Percentiles rank a stretch among this genome's conserved stretches.
These are phyloP conservation scores for Morpho deidamia DNA, from an alignment of 2,888 invertebrate genomes.

Conservation along the genomic window DNA sequence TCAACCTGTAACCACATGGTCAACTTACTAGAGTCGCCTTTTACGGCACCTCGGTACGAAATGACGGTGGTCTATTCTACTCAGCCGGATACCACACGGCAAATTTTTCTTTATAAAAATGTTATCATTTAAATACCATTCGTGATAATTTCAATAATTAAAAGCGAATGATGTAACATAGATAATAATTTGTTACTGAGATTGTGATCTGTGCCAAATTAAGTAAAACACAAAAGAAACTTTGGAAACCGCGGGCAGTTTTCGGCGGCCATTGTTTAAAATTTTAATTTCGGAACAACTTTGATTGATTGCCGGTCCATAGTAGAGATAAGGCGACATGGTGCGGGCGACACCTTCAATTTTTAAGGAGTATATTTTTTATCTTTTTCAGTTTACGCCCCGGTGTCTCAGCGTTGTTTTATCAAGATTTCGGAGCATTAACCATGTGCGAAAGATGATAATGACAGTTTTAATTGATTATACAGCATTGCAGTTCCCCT, in stretches of 20 bases:
- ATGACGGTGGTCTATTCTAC: too few relatives aligned
- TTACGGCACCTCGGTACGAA: too few relatives aligned
- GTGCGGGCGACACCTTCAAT: conserved; percentile 49
- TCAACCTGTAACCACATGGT: too few relatives aligned
- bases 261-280: conserved; percentile 51
- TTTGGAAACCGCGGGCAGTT: conserved; percentile 16
- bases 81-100: too few relatives aligned
- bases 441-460: conserved; percentile 15
- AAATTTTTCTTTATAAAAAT: too few relatives aligned
- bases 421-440: conserved; percentile 21
- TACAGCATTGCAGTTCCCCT: too few relatives aligned
- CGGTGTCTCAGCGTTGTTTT: conserved; percentile 15
- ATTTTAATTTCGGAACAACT: conserved; percentile 51
- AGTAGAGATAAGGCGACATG: conserved; percentile 60
- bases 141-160: too few relatives aligned
- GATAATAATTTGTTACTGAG: neutral
- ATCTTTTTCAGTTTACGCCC: conserved; percentile 25
- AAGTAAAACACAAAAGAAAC: neutral
- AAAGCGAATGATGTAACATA: too few relatives aligned
- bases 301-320: conserved; percentile 64
- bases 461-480: conserved; percentile 1
- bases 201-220: neutral
- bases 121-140: too few relatives aligned
- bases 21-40: too few relatives aligned
- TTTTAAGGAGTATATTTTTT: conserved; percentile 15